Evolutionary conservation across 2,797 vertebrate genomes (phyloP), one percentile per base, ranked within the genome.

Genomic region (Rhynchotus rufescens): DNA sequence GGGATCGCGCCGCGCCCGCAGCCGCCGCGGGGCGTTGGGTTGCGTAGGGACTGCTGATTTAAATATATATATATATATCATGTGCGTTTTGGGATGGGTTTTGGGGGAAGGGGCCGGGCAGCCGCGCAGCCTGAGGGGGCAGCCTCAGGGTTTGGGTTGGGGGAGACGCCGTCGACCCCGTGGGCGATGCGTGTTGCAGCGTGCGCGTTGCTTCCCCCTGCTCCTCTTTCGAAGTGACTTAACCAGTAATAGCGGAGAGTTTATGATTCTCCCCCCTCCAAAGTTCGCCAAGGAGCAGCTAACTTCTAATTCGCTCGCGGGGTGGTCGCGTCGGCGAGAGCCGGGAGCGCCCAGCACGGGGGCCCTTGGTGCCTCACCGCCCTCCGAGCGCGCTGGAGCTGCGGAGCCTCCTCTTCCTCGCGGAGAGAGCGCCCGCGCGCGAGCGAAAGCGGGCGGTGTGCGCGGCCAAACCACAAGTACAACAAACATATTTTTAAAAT

Each of bases 401-500:
- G 59, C 88, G 90, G 96, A 94, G 86, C 78, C 93, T 86, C 84
- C 65, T 93, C 89, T 96, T 94, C 79, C 91, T 95, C 94, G 91
- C 95, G 93, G 71, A 94, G 86, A 79, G 90, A 88, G 74, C 2
- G 4, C 54, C 47, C 61, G 49, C 64, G 67, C 64, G 86, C 62
- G 86, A 80, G 68, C 89, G 80, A 94, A 96, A 91, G 92, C 93
- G 84, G 90, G 78, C 93, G 92, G 86, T 79, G 87, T 83, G 82
- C 82, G 94, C 91, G 88, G 89, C 87, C 88, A 90, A 80, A 94
- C 91, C 85, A 79, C 95, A 94, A 96, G 95, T 92, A 95, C 93
- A 94, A 84, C 95, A 95, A 95, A 91, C 92, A 91, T 92, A 95
- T 94, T 92, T 95, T 88, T 84, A 96, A 94, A 95, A 89, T 96